Evolutionary conservation across 1,140 invertebrate species (phyloP), one percentile per base, ranked within the genome.

Genomic region (Ephestia elutella): DNA sequence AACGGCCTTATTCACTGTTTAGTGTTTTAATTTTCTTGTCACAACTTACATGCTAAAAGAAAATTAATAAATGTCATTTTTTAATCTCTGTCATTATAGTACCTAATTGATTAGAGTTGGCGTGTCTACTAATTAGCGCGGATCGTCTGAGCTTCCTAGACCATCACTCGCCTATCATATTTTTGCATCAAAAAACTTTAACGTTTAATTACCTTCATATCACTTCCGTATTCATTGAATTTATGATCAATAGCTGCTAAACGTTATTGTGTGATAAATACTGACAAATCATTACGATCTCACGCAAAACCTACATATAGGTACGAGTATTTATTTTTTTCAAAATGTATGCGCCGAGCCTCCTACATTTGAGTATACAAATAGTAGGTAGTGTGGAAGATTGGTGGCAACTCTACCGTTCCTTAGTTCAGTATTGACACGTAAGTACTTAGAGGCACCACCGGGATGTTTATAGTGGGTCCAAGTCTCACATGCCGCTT

Each of bases 81-180:
- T n/a, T n/a, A n/a, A 20, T 35, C 35, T 32, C 32, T 38, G 38
- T 25, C 5, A 53, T 57, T 49, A 30, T 30, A 53, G 13, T 21
- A 32, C 1, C 2, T 53, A 25, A 53, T 25, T 53, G 21, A 53
- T 53, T 20, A 53, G 28, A 53, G 49, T 25, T 50, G 20, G 50
- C 50, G 50, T 53, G 50, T 28, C 50, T 53, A 25, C 50, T 53
- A 53, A 53, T 53, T 53, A 53, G 9, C 50, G n/a, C n/a, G 13
- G 38, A 9, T 35, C 32, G 32, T 44, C 38, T 44, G 5, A 15
- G 15, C 10, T 44, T 44, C 38, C 38, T 44, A 13, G 15, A 44
- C 13, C 38, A 44, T 44, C 38, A 44, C 38, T 44, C 10, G 38
- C 38, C 38, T 44, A 44, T 44, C 38, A 44, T 35, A 38, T 2